A percentile compares a stretch with the other conserved stretches of the same genome.
Conservation (phyloP, 2,797 vertebrate genomes). For the Thalassophryne amazonica region DNA sequence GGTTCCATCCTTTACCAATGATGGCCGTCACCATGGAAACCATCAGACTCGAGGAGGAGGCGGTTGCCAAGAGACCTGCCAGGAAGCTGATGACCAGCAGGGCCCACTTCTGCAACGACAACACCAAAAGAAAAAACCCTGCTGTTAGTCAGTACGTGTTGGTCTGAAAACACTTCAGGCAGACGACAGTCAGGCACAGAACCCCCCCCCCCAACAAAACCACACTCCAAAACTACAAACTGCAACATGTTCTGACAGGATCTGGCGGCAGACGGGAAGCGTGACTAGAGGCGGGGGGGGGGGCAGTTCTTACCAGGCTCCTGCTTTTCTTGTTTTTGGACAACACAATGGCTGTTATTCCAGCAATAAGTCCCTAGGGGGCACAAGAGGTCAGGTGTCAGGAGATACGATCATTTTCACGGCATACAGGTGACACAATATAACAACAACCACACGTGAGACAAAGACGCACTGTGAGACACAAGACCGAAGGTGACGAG, state of each 20-base stretch:
- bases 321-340: slow-evolving; percentile 82
- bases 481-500: no score
- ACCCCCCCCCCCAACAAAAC: no score
- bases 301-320: slow-evolving; percentile 74
- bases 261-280: background rate
- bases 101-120: slow-evolving; percentile 78
- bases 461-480: no score
- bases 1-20: slow-evolving; percentile 61
- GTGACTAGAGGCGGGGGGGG: background rate
- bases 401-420: background rate
- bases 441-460: no score
- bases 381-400: slow-evolving; percentile 5
- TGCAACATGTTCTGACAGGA: slow-evolving; percentile 48
- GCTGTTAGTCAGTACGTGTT: background rate
- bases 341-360: slow-evolving; percentile 83
- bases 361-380: slow-evolving; percentile 71
- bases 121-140: background rate
- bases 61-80: slow-evolving; percentile 76
- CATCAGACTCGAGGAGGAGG: slow-evolving; percentile 75
- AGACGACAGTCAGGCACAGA: no score
- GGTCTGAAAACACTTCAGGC: no score
- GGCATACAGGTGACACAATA: background rate
- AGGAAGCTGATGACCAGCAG: slow-evolving; percentile 79
- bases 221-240: background rate
- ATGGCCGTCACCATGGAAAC: slow-evolving; percentile 79